These are phyloP conservation scores for Drosophila monieri DNA, from an alignment of 2,888 invertebrate genomes.

Conservation along the genomic window DNA sequence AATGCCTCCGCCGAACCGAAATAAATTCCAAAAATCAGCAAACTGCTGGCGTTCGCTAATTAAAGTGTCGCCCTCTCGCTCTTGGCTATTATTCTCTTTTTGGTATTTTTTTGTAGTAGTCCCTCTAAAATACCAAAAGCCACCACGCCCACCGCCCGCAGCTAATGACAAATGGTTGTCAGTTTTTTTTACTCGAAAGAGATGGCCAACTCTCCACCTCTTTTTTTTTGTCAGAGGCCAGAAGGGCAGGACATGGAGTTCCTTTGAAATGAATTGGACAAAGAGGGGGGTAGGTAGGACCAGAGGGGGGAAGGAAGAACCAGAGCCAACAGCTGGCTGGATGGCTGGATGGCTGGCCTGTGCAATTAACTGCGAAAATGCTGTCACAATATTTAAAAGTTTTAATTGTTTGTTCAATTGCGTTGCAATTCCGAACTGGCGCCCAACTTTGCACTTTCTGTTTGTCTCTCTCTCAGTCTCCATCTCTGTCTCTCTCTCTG, in stretches of 20 bases:
- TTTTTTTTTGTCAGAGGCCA: constrained; percentile 32
- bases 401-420: constrained; percentile 76
- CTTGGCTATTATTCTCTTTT: background rate
- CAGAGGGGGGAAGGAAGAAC: background rate
- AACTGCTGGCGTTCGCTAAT: constrained; percentile 58
- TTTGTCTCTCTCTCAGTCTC: constrained; percentile 2
- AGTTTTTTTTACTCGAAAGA: constrained; percentile 38
- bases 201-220: constrained; percentile 18
- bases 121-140: constrained; percentile 41
- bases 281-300: too few relatives aligned
- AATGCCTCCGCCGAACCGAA: constrained; percentile 29
- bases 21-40: constrained; percentile 46
- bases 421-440: constrained; percentile 52
- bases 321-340: constrained; percentile 32
- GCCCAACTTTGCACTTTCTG: constrained; percentile 41
- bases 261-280: constrained; percentile 55
- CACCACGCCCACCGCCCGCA: constrained; percentile 6
- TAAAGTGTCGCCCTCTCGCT: constrained; percentile 44
- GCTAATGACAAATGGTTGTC: constrained; percentile 74
- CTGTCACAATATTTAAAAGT: constrained; percentile 76
- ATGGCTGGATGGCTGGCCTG: constrained; percentile 41
- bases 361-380: constrained; percentile 72
- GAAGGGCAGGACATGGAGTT: constrained; percentile 19
- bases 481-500: constrained; percentile 2
- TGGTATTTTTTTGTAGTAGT: constrained; percentile 13